Base-by-base conservation (phyloP, 2,888 invertebrate species). In the Lumbricus terrestris region DNA sequence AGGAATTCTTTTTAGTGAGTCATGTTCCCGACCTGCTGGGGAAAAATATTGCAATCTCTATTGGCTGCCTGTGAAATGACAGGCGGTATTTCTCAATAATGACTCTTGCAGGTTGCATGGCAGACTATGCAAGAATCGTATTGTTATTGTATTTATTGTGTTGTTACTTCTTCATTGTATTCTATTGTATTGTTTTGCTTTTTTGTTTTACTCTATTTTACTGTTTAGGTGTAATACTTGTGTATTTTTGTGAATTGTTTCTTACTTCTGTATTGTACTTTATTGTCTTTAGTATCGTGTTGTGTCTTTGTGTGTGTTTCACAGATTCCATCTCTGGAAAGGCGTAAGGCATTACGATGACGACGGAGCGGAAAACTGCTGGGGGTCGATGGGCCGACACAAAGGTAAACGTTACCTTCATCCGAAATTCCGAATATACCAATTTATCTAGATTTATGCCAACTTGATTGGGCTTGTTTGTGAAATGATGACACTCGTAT, bases 331-430 rank as follows among this genome's bases (percentile, higher is more conserved):
- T 69, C 69, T 69, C 69, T n/a, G 69, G 29, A 69, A 69, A 69
- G 69, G n/a, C 69, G 69, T 69, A 69, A n/a, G 69, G 11, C 69
- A n/a, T n/a, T 69, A 69, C n/a, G 5, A 85, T 85, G 85, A 85
- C 85, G 6, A 85, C 85, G 15, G 85, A 85, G 37, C 33, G 85
- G 37, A 85, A 85, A 11, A 35, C 85, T 29, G 35, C 85, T 23
- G 85, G 85, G 23, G 85, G 85, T 85, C 85, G 85, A 23, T 85
- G 85, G 85, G 85, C 85, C 23, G 85, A 85, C 35, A 85, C 85
- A 11, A 85, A 85, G 37, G 85, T 35, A 85, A 29, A 4, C n/a
- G 8, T 69, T 69, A 29, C 69, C 69, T 69, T 69, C n/a, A 69
- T 11, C 29, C n/a, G 40, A 40, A 11, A 1, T n/a, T 11, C 29